phyloP scores from a whole-genome alignment of 2,888 invertebrate species.

The Dichetophora obliterata region DNA sequence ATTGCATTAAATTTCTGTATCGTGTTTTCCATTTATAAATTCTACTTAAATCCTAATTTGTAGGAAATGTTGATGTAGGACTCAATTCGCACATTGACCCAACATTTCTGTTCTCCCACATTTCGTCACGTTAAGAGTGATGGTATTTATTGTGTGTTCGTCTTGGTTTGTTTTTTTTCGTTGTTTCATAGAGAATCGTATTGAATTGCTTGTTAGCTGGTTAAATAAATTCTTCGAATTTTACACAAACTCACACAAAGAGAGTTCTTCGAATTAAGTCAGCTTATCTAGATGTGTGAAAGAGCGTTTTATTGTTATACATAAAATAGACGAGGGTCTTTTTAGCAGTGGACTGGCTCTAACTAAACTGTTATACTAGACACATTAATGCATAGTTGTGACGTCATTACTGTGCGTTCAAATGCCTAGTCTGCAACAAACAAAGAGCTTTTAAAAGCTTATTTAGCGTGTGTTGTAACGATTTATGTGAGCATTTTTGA shows the following conservation, averaged over 20 bases:
- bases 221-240: not conserved
- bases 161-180: not conserved
- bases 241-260: not conserved
- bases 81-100: slow-evolving; percentile 34
- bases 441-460: slow-evolving; percentile 15
- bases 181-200: not conserved
- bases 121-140: not conserved
- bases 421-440: not conserved
- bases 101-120: not conserved
- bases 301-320: not conserved
- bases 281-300: not conserved
- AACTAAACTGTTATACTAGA: slow-evolving; percentile 30
- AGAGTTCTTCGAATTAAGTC: not conserved
- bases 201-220: not conserved
- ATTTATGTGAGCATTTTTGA: too few relatives aligned
- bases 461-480: not conserved
- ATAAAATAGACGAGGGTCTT: not conserved
- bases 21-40: slow-evolving; percentile 3
- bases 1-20: not conserved
- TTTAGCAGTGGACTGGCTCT: too few relatives aligned
- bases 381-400: slow-evolving; percentile 8
- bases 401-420: not conserved
- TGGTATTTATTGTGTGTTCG: slow-evolving; percentile 4
- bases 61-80: slow-evolving; percentile 37
- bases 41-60: slow-evolving; percentile 13